phyloP scores from a whole-genome alignment of 1,140 invertebrate species.

The Caenorhabditis brenneri region DNA sequence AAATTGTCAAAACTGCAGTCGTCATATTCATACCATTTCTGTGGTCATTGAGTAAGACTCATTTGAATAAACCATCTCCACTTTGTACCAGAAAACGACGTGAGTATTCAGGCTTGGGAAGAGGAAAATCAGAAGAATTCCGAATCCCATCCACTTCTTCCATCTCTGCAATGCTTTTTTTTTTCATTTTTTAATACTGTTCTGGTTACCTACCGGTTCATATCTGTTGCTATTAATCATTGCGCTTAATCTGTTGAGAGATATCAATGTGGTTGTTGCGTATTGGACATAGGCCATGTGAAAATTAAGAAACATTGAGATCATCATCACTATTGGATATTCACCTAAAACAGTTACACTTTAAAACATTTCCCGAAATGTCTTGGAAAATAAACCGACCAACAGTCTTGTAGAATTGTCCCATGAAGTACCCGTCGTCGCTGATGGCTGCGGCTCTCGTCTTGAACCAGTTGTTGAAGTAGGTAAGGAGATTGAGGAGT shows the following conservation, averaged over 20 bases:
- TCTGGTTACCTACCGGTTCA: background rate
- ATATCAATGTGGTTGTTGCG: background rate
- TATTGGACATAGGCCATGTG: conserved; percentile 1
- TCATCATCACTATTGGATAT: no score
- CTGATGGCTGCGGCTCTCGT: background rate
- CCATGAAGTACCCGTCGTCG: background rate
- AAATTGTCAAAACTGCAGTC: no score
- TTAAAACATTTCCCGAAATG: background rate
- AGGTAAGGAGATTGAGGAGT: background rate
- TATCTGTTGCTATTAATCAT: background rate
- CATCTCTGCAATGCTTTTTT: background rate
- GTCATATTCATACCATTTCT: no score
- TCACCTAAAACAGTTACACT: no score
- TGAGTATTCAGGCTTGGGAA: background rate
- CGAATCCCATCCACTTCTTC: background rate
- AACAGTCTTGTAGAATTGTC: background rate
- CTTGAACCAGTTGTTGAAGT: background rate
- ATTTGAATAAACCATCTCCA: background rate
- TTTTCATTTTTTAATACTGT: background rate
- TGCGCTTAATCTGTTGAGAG: background rate
- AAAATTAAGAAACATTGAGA: background rate
- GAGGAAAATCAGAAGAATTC: background rate
- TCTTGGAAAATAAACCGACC: background rate
- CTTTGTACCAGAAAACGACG: background rate
- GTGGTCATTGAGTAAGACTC: background rate